Base-by-base conservation (phyloP, 2,888 invertebrate genomes). In the Plebejus anna region DNA sequence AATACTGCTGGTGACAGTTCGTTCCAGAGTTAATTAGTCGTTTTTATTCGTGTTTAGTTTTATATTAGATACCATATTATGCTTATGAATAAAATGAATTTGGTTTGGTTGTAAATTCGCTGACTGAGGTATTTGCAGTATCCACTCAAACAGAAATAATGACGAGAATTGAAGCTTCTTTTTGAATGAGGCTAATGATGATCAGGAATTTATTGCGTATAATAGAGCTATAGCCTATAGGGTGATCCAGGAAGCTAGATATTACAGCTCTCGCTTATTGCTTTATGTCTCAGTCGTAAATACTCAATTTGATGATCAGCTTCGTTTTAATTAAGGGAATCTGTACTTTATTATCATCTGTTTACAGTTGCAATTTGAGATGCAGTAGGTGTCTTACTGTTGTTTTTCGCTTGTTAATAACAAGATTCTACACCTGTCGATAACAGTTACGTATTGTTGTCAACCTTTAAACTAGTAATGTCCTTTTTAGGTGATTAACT, bases 321-420 rank as follows among this genome's bases (percentile, higher is more conserved):
- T 55, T 51, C 16, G 32, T 32, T 71, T 71, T 73, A 73, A 73
- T 73, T 55, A 32, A 61, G 11, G 11, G 32, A 42, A 70, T 75
- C n/a, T 16, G n/a, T 55, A 76, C 71, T 76, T 70, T 77, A 55
- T 5, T 70, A 7, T 70, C 55, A 73, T 73, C 9, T 6, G 5
- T 9, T 59, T 59, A 71, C 42, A 59, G 55, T 28, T 38, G 36
- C 71, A 38, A 57, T 36, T 66, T 75, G 77, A 77, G 75, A 76
- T 70, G 9, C 22, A 22, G 22, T 13, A 42, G 3, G 71, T 38
- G 42, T 32, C 28, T 72, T 13, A 28, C 51, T 47, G 11, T 28
- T 16, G 55, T 73, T 73, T 73, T 73, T 73, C 28, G 55, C 73
- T 73, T 73, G 55, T 73, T 55, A 73, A 55, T 28, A 72, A 55